phyloP scores from a whole-genome alignment of 1,140 invertebrate genomes.

The Cryptotermes secundus region DNA sequence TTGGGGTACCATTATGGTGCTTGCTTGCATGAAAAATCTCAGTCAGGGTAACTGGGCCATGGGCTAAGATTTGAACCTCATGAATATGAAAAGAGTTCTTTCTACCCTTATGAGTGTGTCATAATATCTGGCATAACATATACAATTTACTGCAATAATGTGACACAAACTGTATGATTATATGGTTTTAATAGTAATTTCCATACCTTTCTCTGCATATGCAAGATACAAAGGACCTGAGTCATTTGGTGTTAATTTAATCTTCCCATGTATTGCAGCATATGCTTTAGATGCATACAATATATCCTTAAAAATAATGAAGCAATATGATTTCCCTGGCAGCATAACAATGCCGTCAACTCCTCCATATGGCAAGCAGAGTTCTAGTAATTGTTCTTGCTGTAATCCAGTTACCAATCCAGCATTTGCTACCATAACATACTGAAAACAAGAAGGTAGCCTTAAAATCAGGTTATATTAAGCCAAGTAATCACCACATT shows the following conservation, averaged over 20 bases:
- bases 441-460: slow-evolving; percentile 46
- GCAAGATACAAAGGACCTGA: slow-evolving; percentile 61
- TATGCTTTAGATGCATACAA: slow-evolving; percentile 54
- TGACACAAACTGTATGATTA: too few relatives aligned
- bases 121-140: too few relatives aligned
- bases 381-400: slow-evolving; percentile 58
- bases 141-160: too few relatives aligned
- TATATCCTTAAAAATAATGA: slow-evolving; percentile 58
- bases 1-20: too few relatives aligned
- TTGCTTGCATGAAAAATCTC: too few relatives aligned
- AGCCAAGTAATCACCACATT: neutral
- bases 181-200: too few relatives aligned
- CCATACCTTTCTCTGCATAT: slow-evolving; percentile 57
- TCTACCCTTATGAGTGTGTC: too few relatives aligned
- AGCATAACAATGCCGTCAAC: slow-evolving; percentile 63
- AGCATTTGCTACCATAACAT: slow-evolving; percentile 68
- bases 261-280: slow-evolving; percentile 54
- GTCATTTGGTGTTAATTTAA: slow-evolving; percentile 54
- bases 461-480: neutral
- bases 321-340: slow-evolving; percentile 72
- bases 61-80: too few relatives aligned
- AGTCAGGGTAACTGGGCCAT: too few relatives aligned
- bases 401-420: slow-evolving; percentile 71
- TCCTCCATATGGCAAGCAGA: slow-evolving; percentile 53
- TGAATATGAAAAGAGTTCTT: too few relatives aligned